Conservation (phyloP, 2,797 vertebrate species). For the Antrozous pallidus region DNA sequence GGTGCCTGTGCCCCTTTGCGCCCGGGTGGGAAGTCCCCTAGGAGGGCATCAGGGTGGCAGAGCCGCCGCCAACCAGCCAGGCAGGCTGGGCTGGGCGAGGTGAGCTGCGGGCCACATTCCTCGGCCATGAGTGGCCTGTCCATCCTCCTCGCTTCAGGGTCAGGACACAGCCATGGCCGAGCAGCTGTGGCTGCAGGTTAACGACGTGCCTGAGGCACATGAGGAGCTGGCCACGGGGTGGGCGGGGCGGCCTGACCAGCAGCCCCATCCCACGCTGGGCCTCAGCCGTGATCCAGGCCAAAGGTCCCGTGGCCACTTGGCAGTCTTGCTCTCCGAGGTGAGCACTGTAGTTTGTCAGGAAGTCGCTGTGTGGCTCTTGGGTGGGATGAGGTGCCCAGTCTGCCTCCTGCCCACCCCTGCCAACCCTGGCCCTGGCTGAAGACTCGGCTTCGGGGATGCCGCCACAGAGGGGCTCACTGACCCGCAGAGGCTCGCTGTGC, state of each 20-base stretch:
- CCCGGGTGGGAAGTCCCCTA: neutral
- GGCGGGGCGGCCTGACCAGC: neutral
- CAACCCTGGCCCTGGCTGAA: neutral
- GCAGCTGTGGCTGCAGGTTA: constrained; percentile 55
- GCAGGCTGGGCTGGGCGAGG: neutral
- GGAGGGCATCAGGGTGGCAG: neutral
- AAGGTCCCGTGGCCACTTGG: neutral
- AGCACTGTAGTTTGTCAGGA: neutral
- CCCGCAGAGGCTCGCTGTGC: rapidly evolving
- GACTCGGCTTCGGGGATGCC: neutral
- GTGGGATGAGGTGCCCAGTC: neutral
- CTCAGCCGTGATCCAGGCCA: neutral
- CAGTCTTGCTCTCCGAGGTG: neutral
- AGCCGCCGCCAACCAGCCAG: neutral
- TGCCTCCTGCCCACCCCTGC: rapidly evolving
- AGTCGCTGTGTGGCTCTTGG: neutral
- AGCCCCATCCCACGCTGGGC: neutral
- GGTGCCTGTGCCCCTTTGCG: neutral
- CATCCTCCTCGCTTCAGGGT: neutral
- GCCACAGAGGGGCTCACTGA: neutral
- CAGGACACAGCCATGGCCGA: neutral
- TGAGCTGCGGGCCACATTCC: constrained; percentile 54
- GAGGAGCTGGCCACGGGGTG: neutral
- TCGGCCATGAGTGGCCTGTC: neutral
- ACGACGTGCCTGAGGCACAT: constrained; percentile 65